A percentile compares a stretch with the other conserved stretches of the same genome.
These are phyloP conservation scores for Nothura maculosa DNA, from an alignment of 2,797 vertebrate species.

Conservation along the genomic window DNA sequence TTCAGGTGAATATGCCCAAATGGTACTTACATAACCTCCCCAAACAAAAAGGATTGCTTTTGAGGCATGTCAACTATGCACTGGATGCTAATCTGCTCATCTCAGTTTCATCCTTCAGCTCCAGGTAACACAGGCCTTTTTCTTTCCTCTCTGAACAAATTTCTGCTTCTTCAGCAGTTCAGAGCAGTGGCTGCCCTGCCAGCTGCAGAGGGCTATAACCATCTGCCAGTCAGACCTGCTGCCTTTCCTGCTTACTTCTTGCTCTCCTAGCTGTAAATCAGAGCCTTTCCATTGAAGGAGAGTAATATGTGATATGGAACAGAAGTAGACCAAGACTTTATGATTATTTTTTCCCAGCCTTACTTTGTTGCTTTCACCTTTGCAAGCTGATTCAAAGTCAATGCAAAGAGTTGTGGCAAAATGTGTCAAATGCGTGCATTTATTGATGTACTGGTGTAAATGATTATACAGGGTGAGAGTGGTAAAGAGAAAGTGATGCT, in stretches of 20 bases:
- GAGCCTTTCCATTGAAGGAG: background rate
- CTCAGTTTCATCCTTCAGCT: background rate
- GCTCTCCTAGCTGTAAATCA: background rate
- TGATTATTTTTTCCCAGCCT: background rate
- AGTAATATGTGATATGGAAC: background rate
- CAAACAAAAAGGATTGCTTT: background rate
- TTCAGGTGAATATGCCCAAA: background rate
- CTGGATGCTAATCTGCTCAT: background rate
- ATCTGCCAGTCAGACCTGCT: background rate
- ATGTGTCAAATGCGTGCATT: background rate
- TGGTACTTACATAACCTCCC: background rate
- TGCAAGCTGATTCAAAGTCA: background rate
- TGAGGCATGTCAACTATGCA: background rate
- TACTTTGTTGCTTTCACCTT: background rate
- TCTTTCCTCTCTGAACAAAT: background rate
- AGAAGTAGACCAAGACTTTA: background rate
- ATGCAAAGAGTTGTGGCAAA: background rate
- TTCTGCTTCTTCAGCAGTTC: background rate
- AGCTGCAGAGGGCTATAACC: background rate
- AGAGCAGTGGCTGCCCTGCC: fast-evolving
- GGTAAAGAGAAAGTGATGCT: background rate
- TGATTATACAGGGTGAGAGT: background rate
- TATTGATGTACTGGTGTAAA: fast-evolving
- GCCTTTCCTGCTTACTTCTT: background rate
- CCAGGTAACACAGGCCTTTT: background rate